A percentile compares a stretch with the other conserved stretches of the same genome.
Evolutionary conservation across 2,797 vertebrate genomes (phyloP).

Genomic region (Coregonus sp.): DNA sequence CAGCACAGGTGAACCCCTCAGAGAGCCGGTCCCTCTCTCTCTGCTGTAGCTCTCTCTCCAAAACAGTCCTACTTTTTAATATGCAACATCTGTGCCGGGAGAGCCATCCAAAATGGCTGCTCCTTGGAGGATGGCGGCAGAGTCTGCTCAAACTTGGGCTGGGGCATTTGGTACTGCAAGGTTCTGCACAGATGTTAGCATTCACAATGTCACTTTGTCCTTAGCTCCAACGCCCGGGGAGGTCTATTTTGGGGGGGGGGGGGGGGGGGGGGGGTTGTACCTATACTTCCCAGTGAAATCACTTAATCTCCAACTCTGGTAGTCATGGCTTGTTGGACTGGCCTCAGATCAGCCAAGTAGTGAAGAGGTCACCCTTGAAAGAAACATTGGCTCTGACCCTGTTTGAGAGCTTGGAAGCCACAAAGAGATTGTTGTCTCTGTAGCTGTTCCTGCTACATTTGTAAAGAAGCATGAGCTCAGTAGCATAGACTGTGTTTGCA

Average conservation of each 20-base stretch:
- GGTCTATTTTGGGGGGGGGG: conserved; percentile 75
- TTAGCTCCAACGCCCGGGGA: conserved; percentile 75
- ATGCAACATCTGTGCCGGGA: conserved; percentile 86
- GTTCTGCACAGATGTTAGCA: conserved; percentile 84
- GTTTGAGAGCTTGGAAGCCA: conserved; percentile 22
- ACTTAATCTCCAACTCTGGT: conserved; percentile 68
- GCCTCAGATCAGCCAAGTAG: conserved; percentile 58
- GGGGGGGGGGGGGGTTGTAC: conserved; percentile 48
- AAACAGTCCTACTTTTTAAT: conserved; percentile 83
- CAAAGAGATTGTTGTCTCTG: conserved; percentile 31
- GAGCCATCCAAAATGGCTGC: conserved; percentile 85
- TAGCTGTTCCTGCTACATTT: conserved; percentile 31
- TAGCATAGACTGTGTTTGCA: conserved; percentile 61
- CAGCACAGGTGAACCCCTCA: conserved; percentile 81
- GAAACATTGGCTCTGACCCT: not conserved
- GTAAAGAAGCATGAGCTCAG: conserved; percentile 49
- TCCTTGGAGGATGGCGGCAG: conserved; percentile 82
- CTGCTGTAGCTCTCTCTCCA: conserved; percentile 47
- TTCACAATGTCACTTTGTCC: conserved; percentile 84
- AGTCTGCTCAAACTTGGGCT: conserved; percentile 81
- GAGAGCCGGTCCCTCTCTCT: conserved; percentile 59
- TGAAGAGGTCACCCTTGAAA: conserved; percentile 34
- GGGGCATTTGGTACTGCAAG: conserved; percentile 78
- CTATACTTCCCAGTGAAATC: conserved; percentile 66
- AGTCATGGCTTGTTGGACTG: conserved; percentile 47